Evolutionary conservation across 2,113 vertebrate species (phyloP), one percentile per base, ranked within the genome.

Genomic region (Macquaria australasica): DNA sequence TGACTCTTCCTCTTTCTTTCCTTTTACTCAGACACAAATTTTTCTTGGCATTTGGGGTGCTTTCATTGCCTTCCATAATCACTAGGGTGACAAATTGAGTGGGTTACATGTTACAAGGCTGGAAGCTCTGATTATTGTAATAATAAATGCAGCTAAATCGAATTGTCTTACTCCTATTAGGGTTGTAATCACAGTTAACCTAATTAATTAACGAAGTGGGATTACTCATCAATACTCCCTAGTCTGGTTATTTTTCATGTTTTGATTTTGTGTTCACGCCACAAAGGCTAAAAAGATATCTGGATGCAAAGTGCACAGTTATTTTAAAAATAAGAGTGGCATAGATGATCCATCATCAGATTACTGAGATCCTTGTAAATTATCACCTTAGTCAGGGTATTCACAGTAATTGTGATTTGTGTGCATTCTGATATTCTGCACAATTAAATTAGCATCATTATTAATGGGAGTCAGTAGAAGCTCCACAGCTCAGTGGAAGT

Each of bases 1-100:
- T 88, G 86, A 82, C 59, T 80, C 25, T 50, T 70, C 34, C 62
- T 80, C 55, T 87, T 72, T 60, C 5, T 21, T 73, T 83, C 31
- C 25, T 50, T 79, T 75, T 67, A 58, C 68, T 78, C 48, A 3
- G 50, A 58, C 72, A 74, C 77, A 79, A 82, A 83, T 79, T 66
- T 28, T 83, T 55, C 62, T 53, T 37, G 14, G 58, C 55, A 53
- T 66, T 23, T 78, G 73, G 64, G 50, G 48, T 39, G 45, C 60
- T 83, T 73, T 85, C 34, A 76, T 16, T 58, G 37, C 64, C 41
- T 63, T 88, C 77, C 28, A 62, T 28, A 80, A 84, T 70, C 25
- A 62, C 43, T 51, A 10, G 11, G 60, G 43, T 41, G 72, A 79
- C 82, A 81, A 45, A 60, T 11, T 23, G 34, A 62, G 53, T 20